These are phyloP conservation scores for Lasioglossum malachurum DNA, from an alignment of 2,888 invertebrate genomes.

Conservation along the genomic window DNA sequence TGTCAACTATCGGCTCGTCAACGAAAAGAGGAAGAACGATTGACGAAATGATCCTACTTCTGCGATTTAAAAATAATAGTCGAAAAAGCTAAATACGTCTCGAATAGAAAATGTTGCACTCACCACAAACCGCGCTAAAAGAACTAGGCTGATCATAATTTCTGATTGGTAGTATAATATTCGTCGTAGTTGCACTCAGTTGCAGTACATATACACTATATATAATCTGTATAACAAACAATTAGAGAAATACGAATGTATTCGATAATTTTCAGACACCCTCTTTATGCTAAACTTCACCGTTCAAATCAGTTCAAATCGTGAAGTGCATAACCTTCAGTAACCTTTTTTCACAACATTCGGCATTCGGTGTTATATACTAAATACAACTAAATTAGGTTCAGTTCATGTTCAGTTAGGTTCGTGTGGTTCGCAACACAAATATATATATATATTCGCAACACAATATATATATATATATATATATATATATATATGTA, in stretches of 20 bases:
- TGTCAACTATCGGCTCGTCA: not conserved
- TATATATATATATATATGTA: no score
- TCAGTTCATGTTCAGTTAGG: no score
- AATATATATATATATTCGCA: no score
- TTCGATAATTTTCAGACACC: not conserved
- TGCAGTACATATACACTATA: not conserved
- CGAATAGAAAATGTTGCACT: not conserved
- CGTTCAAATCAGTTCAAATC: not conserved
- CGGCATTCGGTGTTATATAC: not conserved
- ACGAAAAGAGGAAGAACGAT: constrained; percentile 12
- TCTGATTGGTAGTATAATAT: constrained; percentile 4
- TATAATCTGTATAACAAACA: not conserved
- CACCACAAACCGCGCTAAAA: not conserved
- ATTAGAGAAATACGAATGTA: not conserved
- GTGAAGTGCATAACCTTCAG: not conserved
- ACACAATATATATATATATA: no score
- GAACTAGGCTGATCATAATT: not conserved
- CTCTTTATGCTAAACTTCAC: not conserved
- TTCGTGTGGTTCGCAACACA: not conserved
- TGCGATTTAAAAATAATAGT: not conserved
- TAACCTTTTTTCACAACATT: not conserved
- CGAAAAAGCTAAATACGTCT: not conserved
- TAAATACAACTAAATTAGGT: no score
- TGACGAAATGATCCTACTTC: constrained; percentile 3
- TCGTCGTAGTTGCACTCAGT: not conserved